A percentile compares a stretch with the other conserved stretches of the same genome.
These are phyloP conservation scores for Sterna hirundo DNA, from an alignment of 2,113 vertebrate species.

Conservation along the genomic window DNA sequence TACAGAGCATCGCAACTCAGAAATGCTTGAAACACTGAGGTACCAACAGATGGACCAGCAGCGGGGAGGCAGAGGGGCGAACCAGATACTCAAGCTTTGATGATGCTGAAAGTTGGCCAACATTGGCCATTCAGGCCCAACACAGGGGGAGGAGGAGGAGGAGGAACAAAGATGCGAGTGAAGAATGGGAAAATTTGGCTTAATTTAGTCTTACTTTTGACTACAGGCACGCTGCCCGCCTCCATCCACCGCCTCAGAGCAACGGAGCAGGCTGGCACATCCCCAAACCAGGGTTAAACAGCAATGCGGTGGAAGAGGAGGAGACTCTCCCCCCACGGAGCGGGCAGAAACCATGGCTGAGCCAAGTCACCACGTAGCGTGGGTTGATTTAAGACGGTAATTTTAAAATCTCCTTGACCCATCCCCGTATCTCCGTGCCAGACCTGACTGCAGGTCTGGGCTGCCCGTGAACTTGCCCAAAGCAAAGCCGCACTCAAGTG, in stretches of 20 bases:
- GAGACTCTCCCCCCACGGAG: neutral
- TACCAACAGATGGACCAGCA: neutral
- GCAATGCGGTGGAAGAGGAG: rapidly evolving
- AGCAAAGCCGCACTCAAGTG: neutral
- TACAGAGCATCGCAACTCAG: neutral
- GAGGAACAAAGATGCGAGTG: neutral
- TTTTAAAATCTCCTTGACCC: neutral
- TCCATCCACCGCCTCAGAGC: neutral
- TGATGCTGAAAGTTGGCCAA: neutral
- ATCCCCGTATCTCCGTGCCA: neutral
- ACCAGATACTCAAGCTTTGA: neutral
- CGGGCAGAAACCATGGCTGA: neutral
- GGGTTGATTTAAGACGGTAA: neutral
- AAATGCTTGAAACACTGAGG: neutral
- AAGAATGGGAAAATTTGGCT: neutral
- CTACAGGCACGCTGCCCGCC: rapidly evolving
- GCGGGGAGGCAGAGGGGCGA: neutral
- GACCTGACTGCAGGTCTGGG: neutral
- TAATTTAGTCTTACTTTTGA: neutral
- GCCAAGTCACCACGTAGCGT: neutral
- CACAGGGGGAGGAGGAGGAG: neutral
- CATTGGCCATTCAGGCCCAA: neutral
- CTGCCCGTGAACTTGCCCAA: neutral
- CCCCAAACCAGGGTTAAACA: neutral
- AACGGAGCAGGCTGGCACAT: neutral